Percentiles rank a stretch among this genome's conserved stretches.
phyloP scores from a whole-genome alignment of 1,140 invertebrate species.

The Neuroterus valhalla region DNA sequence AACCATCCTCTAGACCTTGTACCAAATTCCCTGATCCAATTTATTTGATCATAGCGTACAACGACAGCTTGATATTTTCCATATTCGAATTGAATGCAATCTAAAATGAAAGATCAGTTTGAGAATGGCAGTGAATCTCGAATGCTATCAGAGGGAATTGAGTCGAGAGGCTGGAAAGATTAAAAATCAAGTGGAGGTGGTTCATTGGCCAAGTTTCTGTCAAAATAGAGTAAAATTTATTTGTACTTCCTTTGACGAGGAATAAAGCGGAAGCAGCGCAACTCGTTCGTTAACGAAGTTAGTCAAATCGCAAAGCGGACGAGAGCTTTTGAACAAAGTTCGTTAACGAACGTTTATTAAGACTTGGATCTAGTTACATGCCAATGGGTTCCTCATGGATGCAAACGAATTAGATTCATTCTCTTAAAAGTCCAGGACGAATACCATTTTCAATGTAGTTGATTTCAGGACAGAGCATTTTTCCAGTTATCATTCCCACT shows the following conservation, averaged over 20 bases:
- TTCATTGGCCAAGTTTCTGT: not conserved
- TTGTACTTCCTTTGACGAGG: not conserved
- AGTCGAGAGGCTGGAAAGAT: not conserved
- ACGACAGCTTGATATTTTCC: not conserved
- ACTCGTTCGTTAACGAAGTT: constrained; percentile 35
- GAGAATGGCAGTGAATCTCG: not conserved
- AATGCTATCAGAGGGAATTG: not conserved
- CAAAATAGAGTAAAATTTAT: not conserved
- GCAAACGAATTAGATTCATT: not conserved
- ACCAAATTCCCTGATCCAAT: not conserved
- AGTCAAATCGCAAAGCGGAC: constrained; percentile 36
- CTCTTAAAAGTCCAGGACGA: not conserved
- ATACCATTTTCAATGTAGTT: not conserved
- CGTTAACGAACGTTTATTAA: constrained; percentile 43
- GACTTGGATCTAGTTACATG: constrained; percentile 18
- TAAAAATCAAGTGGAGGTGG: not conserved
- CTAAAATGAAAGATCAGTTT: constrained; percentile 7
- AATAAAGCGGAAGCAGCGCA: not conserved
- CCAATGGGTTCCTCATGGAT: constrained; percentile 6
- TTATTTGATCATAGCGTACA: not conserved
- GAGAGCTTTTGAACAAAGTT: constrained; percentile 35
- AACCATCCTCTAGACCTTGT: too few relatives aligned
- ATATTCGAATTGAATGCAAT: not conserved
- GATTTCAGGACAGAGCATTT: not conserved
- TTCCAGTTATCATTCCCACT: not conserved